Evolutionary conservation across 1,140 invertebrate genomes (phyloP), one percentile per base, ranked within the genome.

Genomic region (Centruroides vittatus): DNA sequence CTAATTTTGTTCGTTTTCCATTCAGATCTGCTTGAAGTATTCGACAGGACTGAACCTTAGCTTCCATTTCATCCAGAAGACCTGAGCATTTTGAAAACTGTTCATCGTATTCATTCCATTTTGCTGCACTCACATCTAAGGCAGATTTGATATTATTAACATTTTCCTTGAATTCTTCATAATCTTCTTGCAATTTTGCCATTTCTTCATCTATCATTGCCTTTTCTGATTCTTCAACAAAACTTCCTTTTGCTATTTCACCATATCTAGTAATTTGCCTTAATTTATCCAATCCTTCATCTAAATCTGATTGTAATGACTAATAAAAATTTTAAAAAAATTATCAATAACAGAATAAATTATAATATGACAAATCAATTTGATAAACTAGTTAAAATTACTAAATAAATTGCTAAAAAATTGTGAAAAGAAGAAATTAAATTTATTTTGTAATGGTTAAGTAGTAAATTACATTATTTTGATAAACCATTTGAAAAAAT

Each of bases 81-180:
- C 90, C 84, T 58, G 85, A 77, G 55, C 89, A 89, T 76, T 92
- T 88, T 68, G 84, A 83, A 70, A 91, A 91, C 68, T 93, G 89
- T 72, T 94, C 89, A 75, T 95, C 89, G 70, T 94, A 95, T 74
- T 96, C 89, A 13, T 87, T 89, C 92, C 92, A 95, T 74, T 93
- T 91, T 0, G 92, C 88, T 70, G 95, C 89, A 63, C 87, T 89
- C 60, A 84, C 79, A 76, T 96, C 91, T 5, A 97, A 78, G 35
- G 90, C 78, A 62, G 80, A 81, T 75, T 93, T 93, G 0, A 86
- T 86, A 67, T 83, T 84, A 61, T 81, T 84, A 4, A 93, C 53
- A 53, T 65, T 66, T 52, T 67, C 68, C 63, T 68, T 66, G 58
- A 70, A 70, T 12, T 68, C 51, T 53, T 74, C 72, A 63, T 73